Evolutionary conservation across 2,797 vertebrate genomes (phyloP), one percentile per base, ranked within the genome.

Genomic region (Acanthornis magna): DNA sequence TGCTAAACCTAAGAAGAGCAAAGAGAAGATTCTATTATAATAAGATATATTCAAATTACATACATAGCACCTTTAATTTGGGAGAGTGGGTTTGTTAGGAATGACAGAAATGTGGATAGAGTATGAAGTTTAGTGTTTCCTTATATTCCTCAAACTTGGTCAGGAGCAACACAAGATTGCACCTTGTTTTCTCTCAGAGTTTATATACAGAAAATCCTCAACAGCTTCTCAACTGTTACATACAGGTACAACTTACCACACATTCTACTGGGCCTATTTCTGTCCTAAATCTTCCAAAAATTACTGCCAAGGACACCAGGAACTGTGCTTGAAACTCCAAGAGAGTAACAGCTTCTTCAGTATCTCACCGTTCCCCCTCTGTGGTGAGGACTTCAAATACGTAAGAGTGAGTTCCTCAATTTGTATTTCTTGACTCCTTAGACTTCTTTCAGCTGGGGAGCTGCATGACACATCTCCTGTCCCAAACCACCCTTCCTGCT

Each of bases 21-120:
- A 80, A 86, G 63, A 94, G 51, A 88, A 67, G 45, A 47, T 81
- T 91, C 70, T 80, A 88, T 93, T 96, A 72, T 80, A 88, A 42
- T 18, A 81, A 58, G 62, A 81, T 54, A 72, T 29, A 92, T 88
- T 94, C 76, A 93, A 94, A 93, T 86, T 84, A 81, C 70, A 68
- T 32, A 78, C 70, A 81, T 5, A 16, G 62, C 73, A 86, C 43
- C 88, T 67, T 86, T 75, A 58, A 84, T 78, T 88, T 81, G 76
- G 65, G 32, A 87, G 61, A 76, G 57, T 21, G 27, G 67, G 91
- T 50, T 93, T 11, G 15, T 57, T 32, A 67, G 57, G 53, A 85
- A 60, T n/a, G 48, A 86, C 73, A 95, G 47, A 78, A 27, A 62
- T 60, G 81, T 3, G 17, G 70, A 63, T 16, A 17, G 81, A 82